Evolutionary conservation across 2,888 invertebrate species (phyloP), one percentile per base, ranked within the genome.

Genomic region (Troides oblongomaculatus): DNA sequence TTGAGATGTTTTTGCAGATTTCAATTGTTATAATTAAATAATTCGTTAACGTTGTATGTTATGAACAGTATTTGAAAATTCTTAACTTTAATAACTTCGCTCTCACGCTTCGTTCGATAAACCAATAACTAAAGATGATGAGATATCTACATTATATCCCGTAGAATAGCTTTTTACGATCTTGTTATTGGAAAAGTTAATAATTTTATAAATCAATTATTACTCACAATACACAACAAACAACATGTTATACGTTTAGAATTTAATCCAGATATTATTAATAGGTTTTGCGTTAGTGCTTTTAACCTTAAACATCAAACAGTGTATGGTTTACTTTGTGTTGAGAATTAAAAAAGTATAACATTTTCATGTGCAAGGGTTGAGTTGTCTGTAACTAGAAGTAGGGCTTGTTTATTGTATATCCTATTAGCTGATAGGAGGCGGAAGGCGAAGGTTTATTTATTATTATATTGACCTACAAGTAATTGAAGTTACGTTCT

Each of bases 351-450:
- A 53, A 53, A 53, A n/a, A n/a, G 6, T 4, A 50, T 17, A 50
- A 14, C 3, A 53, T 53, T 53, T 53, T 53, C 2, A n/a, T 53
- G n/a, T 53, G 1, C 53, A 53, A 53, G 18, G n/a, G n/a, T n/a
- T 53, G n/a, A 53, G 7, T 18, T 50, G 18, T n/a, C 53, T n/a
- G n/a, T 5, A n/a, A n/a, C 6, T n/a, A 53, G 18, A 53, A 53
- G 53, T 53, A 6, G 1, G 53, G 5, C n/a, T n/a, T n/a, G 53
- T 53, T n/a, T 53, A 6, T 4, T 7, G n/a, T 53, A n/a, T 53
- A 53, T 53, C 53, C n/a, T 53, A 53, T 53, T 53, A 53, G 53
- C 8, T 53, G n/a, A n/a, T n/a, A 53, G 53, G 53, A 53, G 53
- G 53, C 53, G 53, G 53, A 53, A 53, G n/a, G n/a, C 53, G 18